Percentiles rank a stretch among this genome's conserved stretches.
phyloP scores from a whole-genome alignment of 2,797 vertebrate species.

The Thalassophryne amazonica region DNA sequence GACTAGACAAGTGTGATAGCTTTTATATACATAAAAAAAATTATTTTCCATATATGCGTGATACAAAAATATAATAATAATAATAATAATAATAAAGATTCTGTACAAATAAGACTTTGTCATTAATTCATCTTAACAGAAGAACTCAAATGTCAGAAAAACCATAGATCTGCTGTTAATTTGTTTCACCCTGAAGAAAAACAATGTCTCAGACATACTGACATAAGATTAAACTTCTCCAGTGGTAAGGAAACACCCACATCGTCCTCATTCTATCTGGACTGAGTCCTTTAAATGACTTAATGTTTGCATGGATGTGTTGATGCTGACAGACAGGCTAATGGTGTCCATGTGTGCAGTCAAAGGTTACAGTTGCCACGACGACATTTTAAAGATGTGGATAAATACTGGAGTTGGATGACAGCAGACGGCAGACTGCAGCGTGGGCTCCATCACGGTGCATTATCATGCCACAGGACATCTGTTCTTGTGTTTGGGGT shows the following conservation, averaged over 20 bases:
- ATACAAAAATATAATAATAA: slow-evolving; percentile 43
- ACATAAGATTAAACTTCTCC: neutral
- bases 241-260: neutral
- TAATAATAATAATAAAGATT: slow-evolving; percentile 22
- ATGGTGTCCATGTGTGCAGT: neutral
- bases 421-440: neutral
- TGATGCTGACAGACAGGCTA: neutral
- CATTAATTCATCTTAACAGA: slow-evolving; percentile 13
- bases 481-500: no score
- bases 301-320: neutral
- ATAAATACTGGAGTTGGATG: neutral
- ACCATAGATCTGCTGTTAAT: neutral
- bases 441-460: neutral
- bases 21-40: slow-evolving; percentile 16
- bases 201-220: no score
- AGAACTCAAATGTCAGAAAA: neutral
- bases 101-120: slow-evolving; percentile 1
- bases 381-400: neutral
- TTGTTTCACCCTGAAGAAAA: no score
- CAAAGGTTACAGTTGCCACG: neutral
- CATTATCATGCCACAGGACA: neutral
- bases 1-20: no score
- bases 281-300: neutral
- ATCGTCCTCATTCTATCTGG: neutral
- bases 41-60: slow-evolving; percentile 10